These are phyloP conservation scores for Adrianichthys oophorus DNA, from an alignment of 2,797 vertebrate genomes.

Conservation along the genomic window DNA sequence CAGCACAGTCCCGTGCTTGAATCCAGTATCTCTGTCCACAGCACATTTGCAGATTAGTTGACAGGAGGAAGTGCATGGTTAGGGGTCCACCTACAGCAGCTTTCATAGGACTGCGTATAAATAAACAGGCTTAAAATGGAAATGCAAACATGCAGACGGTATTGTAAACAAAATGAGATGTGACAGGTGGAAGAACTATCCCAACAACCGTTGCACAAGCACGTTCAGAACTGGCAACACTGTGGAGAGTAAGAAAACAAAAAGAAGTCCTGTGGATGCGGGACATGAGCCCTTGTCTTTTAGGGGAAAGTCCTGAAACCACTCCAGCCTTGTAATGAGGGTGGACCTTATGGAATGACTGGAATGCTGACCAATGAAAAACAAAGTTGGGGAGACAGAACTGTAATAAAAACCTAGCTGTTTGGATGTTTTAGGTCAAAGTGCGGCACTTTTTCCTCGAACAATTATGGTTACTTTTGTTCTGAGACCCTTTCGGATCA, in stretches of 20 bases:
- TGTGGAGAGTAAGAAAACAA: not conserved
- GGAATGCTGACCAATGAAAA: not conserved
- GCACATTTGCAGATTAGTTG: constrained; percentile 50
- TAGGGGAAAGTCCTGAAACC: not conserved
- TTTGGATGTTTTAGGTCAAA: not conserved
- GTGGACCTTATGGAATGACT: constrained; percentile 1
- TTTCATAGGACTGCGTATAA: constrained; percentile 51
- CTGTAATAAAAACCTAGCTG: no score
- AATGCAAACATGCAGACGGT: constrained; percentile 10
- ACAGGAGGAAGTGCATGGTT: constrained; percentile 35
- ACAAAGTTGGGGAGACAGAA: not conserved
- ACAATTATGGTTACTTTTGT: not conserved
- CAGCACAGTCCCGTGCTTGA: constrained; percentile 3
- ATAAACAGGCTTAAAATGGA: constrained; percentile 48
- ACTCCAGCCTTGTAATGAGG: not conserved
- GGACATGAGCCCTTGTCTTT: not conserved
- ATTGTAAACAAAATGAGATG: constrained; percentile 19
- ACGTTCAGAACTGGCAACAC: not conserved
- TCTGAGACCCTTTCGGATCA: not conserved
- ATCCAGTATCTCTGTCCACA: constrained; percentile 41
- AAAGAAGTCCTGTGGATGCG: not conserved
- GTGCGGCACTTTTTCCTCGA: not conserved
- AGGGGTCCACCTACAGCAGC: constrained; percentile 26
- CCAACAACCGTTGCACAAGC: not conserved
- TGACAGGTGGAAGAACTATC: not conserved